phyloP scores from a whole-genome alignment of 2,888 invertebrate species.

The Epinotia brunnichana region DNA sequence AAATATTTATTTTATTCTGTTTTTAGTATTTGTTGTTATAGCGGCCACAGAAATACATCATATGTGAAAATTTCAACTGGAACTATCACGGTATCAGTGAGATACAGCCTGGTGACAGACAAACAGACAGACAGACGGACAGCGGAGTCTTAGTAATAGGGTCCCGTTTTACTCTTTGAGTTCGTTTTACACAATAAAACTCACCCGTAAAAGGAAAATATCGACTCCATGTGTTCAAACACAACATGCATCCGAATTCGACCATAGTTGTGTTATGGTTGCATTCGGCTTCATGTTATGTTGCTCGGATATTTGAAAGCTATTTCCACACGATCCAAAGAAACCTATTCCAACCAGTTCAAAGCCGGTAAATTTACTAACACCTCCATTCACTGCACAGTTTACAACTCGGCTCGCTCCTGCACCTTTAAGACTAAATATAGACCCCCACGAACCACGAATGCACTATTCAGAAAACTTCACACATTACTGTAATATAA shows the following conservation, averaged over 20 bases:
- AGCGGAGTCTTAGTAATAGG: no score
- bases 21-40: no score
- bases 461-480: constrained; percentile 40
- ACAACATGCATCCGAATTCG: neutral
- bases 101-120: no score
- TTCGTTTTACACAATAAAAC: no score
- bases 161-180: no score
- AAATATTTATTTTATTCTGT: no score
- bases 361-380: constrained; percentile 11
- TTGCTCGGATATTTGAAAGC: neutral
- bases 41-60: no score
- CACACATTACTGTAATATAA: constrained; percentile 12
- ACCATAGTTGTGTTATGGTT: neutral
- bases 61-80: no score
- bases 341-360: neutral
- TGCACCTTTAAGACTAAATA: constrained; percentile 29
- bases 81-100: no score
- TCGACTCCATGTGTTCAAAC: neutral
- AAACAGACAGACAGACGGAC: no score
- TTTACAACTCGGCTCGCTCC: constrained; percentile 28
- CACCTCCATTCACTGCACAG: constrained; percentile 24
- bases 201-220: neutral
- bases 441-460: constrained; percentile 35
- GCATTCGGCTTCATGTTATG: neutral
- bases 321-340: constrained; percentile 28